Evolutionary conservation across 2,888 invertebrate genomes (phyloP), one percentile per base, ranked within the genome.

Genomic region (Aproaerema taeniolella): DNA sequence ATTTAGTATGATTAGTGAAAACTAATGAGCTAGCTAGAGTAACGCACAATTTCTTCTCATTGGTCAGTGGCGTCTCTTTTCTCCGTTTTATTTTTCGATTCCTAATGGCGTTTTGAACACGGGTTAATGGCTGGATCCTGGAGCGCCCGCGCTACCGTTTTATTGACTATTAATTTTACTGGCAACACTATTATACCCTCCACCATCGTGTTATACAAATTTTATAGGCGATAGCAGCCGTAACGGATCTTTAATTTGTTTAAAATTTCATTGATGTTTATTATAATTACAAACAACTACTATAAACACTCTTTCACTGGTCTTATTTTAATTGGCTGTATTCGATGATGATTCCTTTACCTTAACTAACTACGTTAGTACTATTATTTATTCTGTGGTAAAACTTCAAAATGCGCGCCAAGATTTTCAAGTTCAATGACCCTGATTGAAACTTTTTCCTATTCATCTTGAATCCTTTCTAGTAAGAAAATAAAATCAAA

Each of bases 101-200:
- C 52, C 50, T 75, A 76, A 75, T 77, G 70, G 72, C 59, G 58
- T 67, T 66, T 58, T 58, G 68, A 71, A 67, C 71, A 70, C 66
- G 67, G 49, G 65, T 67, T 72, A 71, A 76, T 69, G 67, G 70
- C 53, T 43, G 61, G 52, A 60, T 64, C 65, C 67, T 60, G 58
- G 49, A 31, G 50, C 41, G 65, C 40, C 58, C 48, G 50, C 52
- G 81, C 83, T 82, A 81, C 83, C 67, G 82, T 82, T 82, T 81
- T 76, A 81, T 81, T 45, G 69, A 57, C 75, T 68, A 78, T 79
- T 76, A 76, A 74, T 68, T 58, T 67, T 67, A 55, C 50, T 51
- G 52, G 50, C 50, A 47, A 38, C 51, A 65, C 64, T 66, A 62
- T 58, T 52, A 25, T 25, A 24, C 13, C 34, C 8, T 13, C 11